Percentiles rank a stretch among this genome's conserved stretches.
Conservation (phyloP, 2,113 vertebrate genomes). For the Bubo scandiacus region DNA sequence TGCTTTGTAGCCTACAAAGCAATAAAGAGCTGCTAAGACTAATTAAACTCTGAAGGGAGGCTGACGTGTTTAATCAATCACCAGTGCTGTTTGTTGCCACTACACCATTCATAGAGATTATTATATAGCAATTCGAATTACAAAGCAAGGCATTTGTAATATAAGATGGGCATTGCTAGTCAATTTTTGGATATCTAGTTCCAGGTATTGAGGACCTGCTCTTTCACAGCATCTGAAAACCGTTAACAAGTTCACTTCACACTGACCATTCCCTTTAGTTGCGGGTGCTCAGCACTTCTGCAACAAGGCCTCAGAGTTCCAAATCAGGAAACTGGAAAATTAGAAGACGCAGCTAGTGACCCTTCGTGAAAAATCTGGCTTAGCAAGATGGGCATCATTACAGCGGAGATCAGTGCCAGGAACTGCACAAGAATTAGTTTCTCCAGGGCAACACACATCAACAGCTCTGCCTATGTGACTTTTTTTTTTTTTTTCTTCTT, state of each 20-base stretch:
- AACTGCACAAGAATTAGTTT: background rate
- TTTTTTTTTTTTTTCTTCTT: background rate
- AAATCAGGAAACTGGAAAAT: slow-evolving; percentile 11
- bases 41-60: slow-evolving; percentile 39
- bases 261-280: background rate
- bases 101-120: background rate
- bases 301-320: background rate
- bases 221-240: background rate
- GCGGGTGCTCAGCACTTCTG: background rate
- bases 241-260: background rate
- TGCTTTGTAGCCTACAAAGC: slow-evolving; percentile 6
- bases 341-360: background rate
- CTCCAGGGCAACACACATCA: background rate
- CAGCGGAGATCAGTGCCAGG: background rate
- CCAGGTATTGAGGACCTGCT: background rate
- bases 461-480: background rate
- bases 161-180: background rate
- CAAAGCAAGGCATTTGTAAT: background rate
- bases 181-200: background rate
- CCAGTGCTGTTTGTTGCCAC: background rate
- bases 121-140: background rate
- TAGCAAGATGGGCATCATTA: background rate
- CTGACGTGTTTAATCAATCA: slow-evolving; percentile 53
- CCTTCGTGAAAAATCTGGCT: background rate
- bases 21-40: slow-evolving; percentile 38